Evolutionary conservation across 2,888 invertebrate species (phyloP).

Genomic region (Scaptomyza tumidula): DNA sequence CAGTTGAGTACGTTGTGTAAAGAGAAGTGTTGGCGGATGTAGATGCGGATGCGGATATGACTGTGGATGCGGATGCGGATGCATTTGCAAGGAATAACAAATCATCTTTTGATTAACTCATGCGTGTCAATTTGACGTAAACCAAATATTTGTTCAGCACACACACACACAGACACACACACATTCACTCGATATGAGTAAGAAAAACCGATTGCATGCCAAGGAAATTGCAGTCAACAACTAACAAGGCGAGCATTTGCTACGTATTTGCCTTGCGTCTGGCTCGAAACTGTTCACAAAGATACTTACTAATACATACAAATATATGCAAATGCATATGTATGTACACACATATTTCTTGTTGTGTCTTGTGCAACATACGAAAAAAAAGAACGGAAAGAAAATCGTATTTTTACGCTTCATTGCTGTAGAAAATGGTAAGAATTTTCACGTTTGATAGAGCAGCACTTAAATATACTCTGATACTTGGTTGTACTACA

Average conservation of each 20-base stretch:
- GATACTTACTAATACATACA: constrained; percentile 42
- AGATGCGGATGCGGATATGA: not conserved
- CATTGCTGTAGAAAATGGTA: constrained; percentile 68
- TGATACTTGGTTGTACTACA: not conserved
- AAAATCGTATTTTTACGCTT: constrained; percentile 75
- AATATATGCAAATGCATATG: constrained; percentile 16
- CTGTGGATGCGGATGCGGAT: constrained; percentile 53
- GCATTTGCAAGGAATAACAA: constrained; percentile 79
- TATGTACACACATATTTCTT: constrained; percentile 27
- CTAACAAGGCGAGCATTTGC: constrained; percentile 70
- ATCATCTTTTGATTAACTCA: constrained; percentile 81
- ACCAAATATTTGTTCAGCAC: constrained; percentile 74
- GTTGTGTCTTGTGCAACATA: constrained; percentile 34
- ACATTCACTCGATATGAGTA: constrained; percentile 12
- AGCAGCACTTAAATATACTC: constrained; percentile 30
- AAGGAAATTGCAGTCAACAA: constrained; percentile 79
- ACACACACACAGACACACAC: constrained; percentile 29
- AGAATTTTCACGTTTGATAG: constrained; percentile 36
- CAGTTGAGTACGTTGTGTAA: constrained; percentile 5
- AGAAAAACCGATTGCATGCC: constrained; percentile 65
- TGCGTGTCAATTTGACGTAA: constrained; percentile 79
- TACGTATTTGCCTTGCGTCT: constrained; percentile 70
- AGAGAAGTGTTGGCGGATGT: constrained; percentile 5
- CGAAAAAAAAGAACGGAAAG: constrained; percentile 28
- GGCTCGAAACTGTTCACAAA: constrained; percentile 45